Evolutionary conservation across 2,113 vertebrate species (phyloP).

Genomic region (Cheilinus undulatus): DNA sequence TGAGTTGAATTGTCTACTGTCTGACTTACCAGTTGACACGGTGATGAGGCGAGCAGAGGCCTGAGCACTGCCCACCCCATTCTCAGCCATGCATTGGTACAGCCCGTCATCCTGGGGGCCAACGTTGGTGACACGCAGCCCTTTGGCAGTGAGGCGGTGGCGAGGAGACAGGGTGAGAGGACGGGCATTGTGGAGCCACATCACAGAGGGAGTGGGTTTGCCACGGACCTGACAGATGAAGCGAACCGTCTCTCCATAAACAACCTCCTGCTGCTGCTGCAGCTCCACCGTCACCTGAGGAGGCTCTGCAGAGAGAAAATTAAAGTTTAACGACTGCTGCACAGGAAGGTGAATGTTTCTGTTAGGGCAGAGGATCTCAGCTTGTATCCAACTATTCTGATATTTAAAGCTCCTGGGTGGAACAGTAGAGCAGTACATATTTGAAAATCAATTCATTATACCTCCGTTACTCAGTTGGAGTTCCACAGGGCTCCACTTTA

Average conservation of each 20-base stretch:
- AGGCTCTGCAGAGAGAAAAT: constrained; percentile 84
- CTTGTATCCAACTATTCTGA: too few species aligned
- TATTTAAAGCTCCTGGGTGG: too few species aligned
- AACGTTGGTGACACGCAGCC: constrained; percentile 86
- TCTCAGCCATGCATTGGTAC: constrained; percentile 98
- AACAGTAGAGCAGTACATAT: too few species aligned
- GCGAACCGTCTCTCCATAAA: constrained; percentile 90
- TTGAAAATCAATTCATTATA: too few species aligned
- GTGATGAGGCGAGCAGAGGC: constrained; percentile 90
- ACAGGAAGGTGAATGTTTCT: not conserved
- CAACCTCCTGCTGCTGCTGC: constrained; percentile 90
- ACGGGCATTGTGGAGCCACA: constrained; percentile 92
- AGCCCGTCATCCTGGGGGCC: constrained; percentile 93
- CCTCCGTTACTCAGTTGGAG: too few species aligned
- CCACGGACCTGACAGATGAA: constrained; percentile 92
- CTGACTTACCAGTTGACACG: constrained; percentile 82
- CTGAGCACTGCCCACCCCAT: constrained; percentile 93
- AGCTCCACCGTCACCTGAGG: constrained; percentile 93
- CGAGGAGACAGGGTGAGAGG: constrained; percentile 86
- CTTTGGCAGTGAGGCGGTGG: constrained; percentile 83
- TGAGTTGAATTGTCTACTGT: not conserved
- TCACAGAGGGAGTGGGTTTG: constrained; percentile 90
- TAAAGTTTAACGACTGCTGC: not conserved
- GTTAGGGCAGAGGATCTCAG: too few species aligned
- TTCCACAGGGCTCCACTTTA: too few species aligned